A percentile compares a stretch with the other conserved stretches of the same genome.
phyloP scores from a whole-genome alignment of 2,888 invertebrate genomes.

The Sussaba pulchella region DNA sequence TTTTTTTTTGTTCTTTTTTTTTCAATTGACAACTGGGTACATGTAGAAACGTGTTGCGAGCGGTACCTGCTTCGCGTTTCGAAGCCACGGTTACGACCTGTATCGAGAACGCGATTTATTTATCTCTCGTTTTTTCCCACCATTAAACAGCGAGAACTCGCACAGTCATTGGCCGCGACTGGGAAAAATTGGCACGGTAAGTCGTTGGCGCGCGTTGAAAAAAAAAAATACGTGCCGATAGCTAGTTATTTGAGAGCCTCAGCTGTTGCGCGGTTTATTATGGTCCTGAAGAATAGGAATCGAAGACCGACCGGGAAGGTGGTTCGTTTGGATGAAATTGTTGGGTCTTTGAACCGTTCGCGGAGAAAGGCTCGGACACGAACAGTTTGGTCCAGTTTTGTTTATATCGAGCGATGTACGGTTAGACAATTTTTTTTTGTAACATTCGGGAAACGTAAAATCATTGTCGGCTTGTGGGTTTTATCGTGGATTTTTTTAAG shows the following conservation, averaged over 20 bases:
- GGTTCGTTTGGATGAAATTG: neutral
- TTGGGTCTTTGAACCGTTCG: neutral
- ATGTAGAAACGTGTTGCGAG: constrained; percentile 14
- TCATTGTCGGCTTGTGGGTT: no score
- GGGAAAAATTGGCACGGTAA: neutral
- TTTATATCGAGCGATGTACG: neutral
- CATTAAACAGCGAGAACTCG: neutral
- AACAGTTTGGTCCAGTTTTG: neutral
- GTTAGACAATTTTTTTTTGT: no score
- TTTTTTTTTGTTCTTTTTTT: constrained; percentile 16
- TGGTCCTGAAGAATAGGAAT: constrained; percentile 1
- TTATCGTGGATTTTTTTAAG: no score
- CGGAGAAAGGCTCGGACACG: no score
- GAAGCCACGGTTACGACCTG: neutral
- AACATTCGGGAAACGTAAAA: no score
- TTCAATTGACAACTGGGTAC: neutral
- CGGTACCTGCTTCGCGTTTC: constrained; percentile 45
- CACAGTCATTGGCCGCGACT: neutral
- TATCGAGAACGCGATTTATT: neutral
- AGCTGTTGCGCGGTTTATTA: neutral
- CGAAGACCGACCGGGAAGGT: neutral
- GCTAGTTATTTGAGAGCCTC: neutral
- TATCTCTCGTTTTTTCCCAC: constrained; percentile 7
- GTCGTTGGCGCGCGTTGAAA: neutral
- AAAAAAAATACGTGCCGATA: constrained; percentile 5